These are phyloP conservation scores for Aldabrachelys gigantea DNA, from an alignment of 2,113 vertebrate species.

Conservation along the genomic window DNA sequence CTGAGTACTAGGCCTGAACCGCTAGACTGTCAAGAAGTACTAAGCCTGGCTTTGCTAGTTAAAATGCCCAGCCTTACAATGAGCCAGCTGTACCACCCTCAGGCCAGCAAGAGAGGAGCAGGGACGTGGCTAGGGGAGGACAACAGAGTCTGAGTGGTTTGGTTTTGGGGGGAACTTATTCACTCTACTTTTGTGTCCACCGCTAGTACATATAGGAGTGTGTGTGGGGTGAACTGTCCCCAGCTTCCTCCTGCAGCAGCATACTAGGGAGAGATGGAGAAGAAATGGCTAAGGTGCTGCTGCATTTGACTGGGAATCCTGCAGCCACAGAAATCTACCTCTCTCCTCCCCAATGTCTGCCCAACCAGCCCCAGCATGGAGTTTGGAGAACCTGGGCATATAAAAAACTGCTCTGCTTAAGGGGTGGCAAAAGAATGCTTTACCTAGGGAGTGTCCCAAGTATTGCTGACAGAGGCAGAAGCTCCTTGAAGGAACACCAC, in stretches of 20 bases:
- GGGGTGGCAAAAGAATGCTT: background rate
- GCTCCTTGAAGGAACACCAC: background rate
- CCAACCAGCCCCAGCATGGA: background rate
- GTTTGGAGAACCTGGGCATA: background rate
- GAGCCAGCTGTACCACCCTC: background rate
- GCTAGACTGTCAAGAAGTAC: background rate
- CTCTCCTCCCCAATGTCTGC: background rate
- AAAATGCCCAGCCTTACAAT: background rate
- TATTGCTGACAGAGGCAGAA: background rate
- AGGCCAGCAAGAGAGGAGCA: background rate
- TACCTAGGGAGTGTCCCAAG: background rate
- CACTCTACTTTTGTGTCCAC: background rate
- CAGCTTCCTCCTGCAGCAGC: background rate
- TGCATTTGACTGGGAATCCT: background rate
- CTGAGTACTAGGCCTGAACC: background rate
- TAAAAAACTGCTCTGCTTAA: background rate
- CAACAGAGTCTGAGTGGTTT: background rate
- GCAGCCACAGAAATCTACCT: background rate
- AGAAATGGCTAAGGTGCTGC: background rate
- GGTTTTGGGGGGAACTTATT: background rate
- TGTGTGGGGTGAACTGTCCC: background rate
- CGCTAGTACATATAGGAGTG: background rate
- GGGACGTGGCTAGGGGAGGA: background rate
- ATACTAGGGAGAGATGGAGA: background rate
- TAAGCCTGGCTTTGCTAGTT: background rate